These are phyloP conservation scores for Allolobophora icterica DNA, from an alignment of 2,888 invertebrate genomes.

Conservation along the genomic window DNA sequence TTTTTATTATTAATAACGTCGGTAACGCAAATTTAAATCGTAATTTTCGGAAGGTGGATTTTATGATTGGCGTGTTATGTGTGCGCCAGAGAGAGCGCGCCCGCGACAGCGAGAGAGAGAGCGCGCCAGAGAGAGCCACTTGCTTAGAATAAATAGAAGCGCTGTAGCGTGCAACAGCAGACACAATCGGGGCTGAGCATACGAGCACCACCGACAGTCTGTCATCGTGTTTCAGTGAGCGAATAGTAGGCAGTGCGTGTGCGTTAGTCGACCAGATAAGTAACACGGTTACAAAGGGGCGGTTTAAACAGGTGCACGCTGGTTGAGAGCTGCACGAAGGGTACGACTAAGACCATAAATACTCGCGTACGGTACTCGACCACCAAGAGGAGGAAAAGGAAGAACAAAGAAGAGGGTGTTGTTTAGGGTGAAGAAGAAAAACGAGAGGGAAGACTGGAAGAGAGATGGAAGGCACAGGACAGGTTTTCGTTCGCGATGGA, in stretches of 20 bases:
- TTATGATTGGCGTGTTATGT: not conserved
- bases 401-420: not conserved
- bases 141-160: not conserved
- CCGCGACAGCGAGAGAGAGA: not conserved
- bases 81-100: not conserved
- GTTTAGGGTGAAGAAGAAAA: not conserved
- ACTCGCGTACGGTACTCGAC: too few species aligned
- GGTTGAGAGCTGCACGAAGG: not conserved
- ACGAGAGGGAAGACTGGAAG: not conserved
- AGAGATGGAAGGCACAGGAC: not conserved
- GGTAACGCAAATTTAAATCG: not conserved
- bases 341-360: too few species aligned
- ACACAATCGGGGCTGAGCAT: not conserved
- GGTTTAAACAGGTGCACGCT: not conserved
- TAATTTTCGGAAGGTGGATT: not conserved
- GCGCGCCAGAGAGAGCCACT: not conserved
- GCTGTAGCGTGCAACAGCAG: not conserved
- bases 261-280: not conserved
- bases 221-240: not conserved
- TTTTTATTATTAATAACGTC: not conserved
- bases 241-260: not conserved
- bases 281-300: too few species aligned
- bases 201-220: not conserved
- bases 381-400: not conserved
- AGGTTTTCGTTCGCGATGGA: not conserved